These are phyloP conservation scores for Sebastes flavidus DNA, from an alignment of 2,797 vertebrate species.

Conservation along the genomic window DNA sequence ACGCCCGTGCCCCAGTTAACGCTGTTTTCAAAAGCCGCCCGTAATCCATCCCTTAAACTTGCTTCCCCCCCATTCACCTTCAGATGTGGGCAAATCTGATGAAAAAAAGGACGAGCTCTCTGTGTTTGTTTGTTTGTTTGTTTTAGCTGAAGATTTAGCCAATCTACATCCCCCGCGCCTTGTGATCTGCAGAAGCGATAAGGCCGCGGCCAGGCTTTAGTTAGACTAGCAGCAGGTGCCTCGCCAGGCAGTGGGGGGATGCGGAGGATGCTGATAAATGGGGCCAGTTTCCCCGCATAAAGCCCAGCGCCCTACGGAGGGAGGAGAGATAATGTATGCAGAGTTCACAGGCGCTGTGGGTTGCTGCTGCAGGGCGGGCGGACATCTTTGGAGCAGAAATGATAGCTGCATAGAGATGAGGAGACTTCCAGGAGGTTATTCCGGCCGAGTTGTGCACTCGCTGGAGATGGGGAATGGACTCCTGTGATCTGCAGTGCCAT, in stretches of 20 bases:
- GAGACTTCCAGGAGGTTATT: constrained; percentile 56
- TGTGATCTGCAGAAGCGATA: constrained; percentile 65
- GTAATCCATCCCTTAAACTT: constrained; percentile 70
- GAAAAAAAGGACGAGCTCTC: constrained; percentile 33
- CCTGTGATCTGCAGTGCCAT: constrained; percentile 41
- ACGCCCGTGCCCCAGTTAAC: constrained; percentile 69
- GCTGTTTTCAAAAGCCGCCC: constrained; percentile 55
- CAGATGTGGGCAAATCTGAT: constrained; percentile 61
- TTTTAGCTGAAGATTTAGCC: constrained; percentile 51
- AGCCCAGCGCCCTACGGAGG: constrained; percentile 58
- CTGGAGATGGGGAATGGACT: constrained; percentile 33
- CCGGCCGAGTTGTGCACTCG: constrained; percentile 12
- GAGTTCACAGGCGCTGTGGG: constrained; percentile 75
- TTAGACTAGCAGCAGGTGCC: constrained; percentile 70
- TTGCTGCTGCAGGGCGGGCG: constrained; percentile 63
- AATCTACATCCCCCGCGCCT: constrained; percentile 62
- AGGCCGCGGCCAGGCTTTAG: constrained; percentile 57
- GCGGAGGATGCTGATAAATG: constrained; percentile 73
- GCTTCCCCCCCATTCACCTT: constrained; percentile 58
- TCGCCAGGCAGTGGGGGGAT: constrained; percentile 45
- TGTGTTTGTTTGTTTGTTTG: constrained; percentile 55
- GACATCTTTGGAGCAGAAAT: constrained; percentile 64
- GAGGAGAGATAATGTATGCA: constrained; percentile 63
- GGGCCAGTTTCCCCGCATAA: constrained; percentile 64
- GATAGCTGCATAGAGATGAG: constrained; percentile 63